phyloP scores from a whole-genome alignment of 2,797 vertebrate genomes.

The Micromesistius poutassou region DNA sequence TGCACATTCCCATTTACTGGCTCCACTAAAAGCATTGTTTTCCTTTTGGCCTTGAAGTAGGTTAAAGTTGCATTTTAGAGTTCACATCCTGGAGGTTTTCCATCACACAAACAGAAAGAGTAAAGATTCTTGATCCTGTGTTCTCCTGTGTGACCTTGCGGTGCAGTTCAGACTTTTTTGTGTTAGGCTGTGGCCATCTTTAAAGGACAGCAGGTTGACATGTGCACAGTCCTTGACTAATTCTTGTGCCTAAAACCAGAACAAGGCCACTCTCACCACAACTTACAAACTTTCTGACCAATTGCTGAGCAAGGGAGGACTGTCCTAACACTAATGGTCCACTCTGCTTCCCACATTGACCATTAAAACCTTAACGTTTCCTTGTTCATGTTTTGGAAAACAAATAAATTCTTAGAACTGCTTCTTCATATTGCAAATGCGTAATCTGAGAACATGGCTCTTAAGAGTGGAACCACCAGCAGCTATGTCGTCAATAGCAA shows the following conservation, averaged over 20 bases:
- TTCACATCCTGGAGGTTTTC: slow-evolving; percentile 8
- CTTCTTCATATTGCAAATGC: background rate
- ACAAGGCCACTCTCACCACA: slow-evolving; percentile 37
- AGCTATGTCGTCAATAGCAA: slow-evolving; percentile 42
- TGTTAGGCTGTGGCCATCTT: slow-evolving; percentile 41
- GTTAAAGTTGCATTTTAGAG: slow-evolving; percentile 13
- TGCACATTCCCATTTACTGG: background rate
- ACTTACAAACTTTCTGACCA: slow-evolving; percentile 16
- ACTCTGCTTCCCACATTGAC: slow-evolving; percentile 26
- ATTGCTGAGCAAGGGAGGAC: slow-evolving; percentile 20
- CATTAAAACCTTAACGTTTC: background rate
- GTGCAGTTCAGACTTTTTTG: slow-evolving; percentile 27
- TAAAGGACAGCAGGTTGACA: slow-evolving; percentile 19
- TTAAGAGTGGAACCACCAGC: slow-evolving; percentile 13
- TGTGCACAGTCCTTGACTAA: background rate
- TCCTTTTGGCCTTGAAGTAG: background rate
- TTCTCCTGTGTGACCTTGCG: slow-evolving; percentile 17
- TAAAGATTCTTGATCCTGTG: slow-evolving; percentile 21
- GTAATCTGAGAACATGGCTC: slow-evolving; percentile 8
- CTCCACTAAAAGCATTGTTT: slow-evolving; percentile 4
- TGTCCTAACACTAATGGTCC: slow-evolving; percentile 37
- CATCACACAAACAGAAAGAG: slow-evolving; percentile 9
- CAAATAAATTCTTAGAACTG: background rate
- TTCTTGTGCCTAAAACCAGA: background rate
- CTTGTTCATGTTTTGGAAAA: background rate